phyloP scores from a whole-genome alignment of 2,113 vertebrate genomes.

The Chamaetylas fuelleborni region DNA sequence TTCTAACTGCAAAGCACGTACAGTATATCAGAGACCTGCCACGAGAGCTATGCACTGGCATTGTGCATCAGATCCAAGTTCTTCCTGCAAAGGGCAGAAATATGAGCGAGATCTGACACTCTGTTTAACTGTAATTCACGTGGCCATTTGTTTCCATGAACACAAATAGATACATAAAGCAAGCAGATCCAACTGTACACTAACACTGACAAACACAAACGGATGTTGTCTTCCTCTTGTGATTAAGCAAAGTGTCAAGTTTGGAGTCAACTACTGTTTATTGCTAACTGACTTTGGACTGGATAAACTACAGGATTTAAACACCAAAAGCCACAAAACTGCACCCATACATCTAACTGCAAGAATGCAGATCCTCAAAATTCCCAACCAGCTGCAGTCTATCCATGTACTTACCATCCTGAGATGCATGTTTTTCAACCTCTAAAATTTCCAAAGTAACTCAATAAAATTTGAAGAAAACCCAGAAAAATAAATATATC shows the following conservation, averaged over 20 bases:
- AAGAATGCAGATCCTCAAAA: not conserved
- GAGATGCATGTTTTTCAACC: not conserved
- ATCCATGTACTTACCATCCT: not conserved
- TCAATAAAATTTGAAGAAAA: not conserved
- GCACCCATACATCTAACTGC: not conserved
- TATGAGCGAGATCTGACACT: not conserved
- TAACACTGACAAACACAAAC: not conserved
- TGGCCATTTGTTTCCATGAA: not conserved
- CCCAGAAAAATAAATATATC: not conserved
- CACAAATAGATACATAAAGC: not conserved
- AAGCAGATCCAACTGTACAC: not conserved
- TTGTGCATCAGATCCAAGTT: not conserved
- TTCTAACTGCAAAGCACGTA: not conserved
- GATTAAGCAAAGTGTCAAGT: not conserved
- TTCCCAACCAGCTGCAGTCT: not conserved
- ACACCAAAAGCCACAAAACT: not conserved
- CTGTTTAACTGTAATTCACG: not conserved
- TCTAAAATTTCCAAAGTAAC: not conserved
- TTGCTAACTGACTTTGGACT: not conserved
- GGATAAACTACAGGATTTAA: not conserved
- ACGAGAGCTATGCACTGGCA: not conserved
- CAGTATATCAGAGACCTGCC: not conserved
- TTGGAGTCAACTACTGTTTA: not conserved
- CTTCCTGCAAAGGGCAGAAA: not conserved
- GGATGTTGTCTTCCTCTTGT: not conserved